phyloP scores from a whole-genome alignment of 2,888 invertebrate species.

The Steromphala cineraria region DNA sequence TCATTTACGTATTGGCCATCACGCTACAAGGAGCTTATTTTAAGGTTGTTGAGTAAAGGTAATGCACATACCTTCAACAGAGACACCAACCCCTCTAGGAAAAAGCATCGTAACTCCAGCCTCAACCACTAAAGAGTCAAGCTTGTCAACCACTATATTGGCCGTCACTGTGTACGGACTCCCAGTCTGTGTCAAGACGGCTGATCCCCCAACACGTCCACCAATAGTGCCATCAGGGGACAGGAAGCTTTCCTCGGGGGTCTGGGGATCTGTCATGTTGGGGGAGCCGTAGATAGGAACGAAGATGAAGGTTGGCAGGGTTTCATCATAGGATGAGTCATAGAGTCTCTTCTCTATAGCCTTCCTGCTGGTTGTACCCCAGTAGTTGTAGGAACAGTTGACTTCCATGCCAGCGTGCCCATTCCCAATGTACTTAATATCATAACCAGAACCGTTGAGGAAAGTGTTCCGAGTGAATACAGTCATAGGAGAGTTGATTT shows the following conservation, averaged over 20 bases:
- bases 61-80: conserved; percentile 26
- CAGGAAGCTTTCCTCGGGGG: conserved; percentile 26
- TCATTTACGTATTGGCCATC: too few relatives aligned
- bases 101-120: conserved; percentile 36
- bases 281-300: conserved; percentile 35
- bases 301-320: conserved; percentile 25
- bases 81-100: conserved; percentile 25
- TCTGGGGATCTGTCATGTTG: conserved; percentile 28
- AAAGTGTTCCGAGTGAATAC: not conserved
- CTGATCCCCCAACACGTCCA: conserved; percentile 28
- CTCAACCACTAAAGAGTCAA: conserved; percentile 28
- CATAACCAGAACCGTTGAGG: not conserved
- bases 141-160: conserved; percentile 31
- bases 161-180: conserved; percentile 36
- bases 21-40: too few relatives aligned
- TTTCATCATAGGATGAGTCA: conserved; percentile 29
- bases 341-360: conserved; percentile 30
- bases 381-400: conserved; percentile 41
- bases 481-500: not conserved
- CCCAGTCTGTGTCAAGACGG: not conserved
- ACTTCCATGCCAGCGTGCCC: not conserved
- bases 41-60: too few relatives aligned
- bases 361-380: conserved; percentile 35
- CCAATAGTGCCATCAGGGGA: conserved; percentile 31
- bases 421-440: not conserved